Percentiles rank a stretch among this genome's conserved stretches.
phyloP scores from a whole-genome alignment of 2,113 vertebrate genomes.

The Pagrus major region DNA sequence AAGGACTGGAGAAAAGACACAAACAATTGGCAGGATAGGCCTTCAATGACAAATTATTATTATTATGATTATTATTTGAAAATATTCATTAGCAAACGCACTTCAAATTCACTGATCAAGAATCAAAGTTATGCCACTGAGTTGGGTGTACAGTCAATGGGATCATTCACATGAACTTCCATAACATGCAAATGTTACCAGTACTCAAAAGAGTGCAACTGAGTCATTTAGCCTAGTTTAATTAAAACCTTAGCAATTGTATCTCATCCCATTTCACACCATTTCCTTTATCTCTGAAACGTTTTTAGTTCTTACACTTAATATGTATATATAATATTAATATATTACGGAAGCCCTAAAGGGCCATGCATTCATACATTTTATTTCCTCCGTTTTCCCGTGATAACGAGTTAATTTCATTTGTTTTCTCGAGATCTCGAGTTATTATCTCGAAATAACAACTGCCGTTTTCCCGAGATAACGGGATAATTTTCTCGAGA shows the following conservation, averaged over 20 bases:
- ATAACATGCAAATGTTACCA: slow-evolving; percentile 10
- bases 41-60: slow-evolving; percentile 19
- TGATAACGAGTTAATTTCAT: too few species aligned
- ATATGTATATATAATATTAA: too few species aligned
- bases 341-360: too few species aligned
- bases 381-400: too few species aligned
- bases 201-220: background rate
- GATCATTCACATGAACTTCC: background rate
- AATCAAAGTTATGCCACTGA: background rate
- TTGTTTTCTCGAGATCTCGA: too few species aligned
- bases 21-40: background rate
- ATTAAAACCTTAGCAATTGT: background rate
- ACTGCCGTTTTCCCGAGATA: too few species aligned
- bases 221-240: background rate
- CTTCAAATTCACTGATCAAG: background rate
- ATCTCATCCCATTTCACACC: background rate
- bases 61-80: too few species aligned
- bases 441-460: too few species aligned
- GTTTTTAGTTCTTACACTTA: background rate
- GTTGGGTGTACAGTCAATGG: background rate
- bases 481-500: too few species aligned
- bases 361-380: too few species aligned
- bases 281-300: background rate
- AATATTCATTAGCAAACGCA: background rate
- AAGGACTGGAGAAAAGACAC: slow-evolving; percentile 6